These are phyloP conservation scores for Leptura quadrifasciata DNA, from an alignment of 2,888 invertebrate species.

Conservation along the genomic window DNA sequence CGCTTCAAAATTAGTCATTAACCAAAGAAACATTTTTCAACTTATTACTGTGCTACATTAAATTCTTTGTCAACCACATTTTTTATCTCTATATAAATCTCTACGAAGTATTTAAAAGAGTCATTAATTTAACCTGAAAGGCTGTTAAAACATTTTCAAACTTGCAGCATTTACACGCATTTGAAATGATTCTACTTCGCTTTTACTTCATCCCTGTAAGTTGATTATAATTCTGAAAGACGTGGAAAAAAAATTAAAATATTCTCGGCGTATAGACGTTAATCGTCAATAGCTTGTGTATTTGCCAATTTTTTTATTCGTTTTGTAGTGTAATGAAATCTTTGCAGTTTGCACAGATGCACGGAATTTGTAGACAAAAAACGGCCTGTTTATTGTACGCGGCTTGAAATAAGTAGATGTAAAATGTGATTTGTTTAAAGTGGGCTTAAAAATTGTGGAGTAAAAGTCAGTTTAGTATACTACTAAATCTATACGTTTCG, in stretches of 20 bases:
- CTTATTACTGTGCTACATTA: too few relatives aligned
- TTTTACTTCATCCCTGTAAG: slow-evolving; percentile 24
- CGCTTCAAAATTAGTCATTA: too few relatives aligned
- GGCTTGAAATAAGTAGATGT: slow-evolving; percentile 13
- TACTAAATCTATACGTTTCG: not conserved
- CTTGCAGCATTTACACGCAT: too few relatives aligned
- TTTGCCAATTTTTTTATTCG: slow-evolving; percentile 51
- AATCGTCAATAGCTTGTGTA: slow-evolving; percentile 56
- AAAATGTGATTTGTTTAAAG: slow-evolving; percentile 8
- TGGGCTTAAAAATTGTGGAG: not conserved
- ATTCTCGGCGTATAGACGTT: slow-evolving; percentile 51
- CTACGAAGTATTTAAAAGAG: too few relatives aligned
- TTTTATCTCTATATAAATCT: too few relatives aligned
- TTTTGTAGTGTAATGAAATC: slow-evolving; percentile 54
- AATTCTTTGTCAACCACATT: too few relatives aligned
- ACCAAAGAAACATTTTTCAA: too few relatives aligned
- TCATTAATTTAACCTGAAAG: too few relatives aligned
- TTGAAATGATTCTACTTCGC: not conserved
- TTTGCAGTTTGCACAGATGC: slow-evolving; percentile 52
- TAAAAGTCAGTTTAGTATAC: not conserved
- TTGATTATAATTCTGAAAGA: slow-evolving; percentile 1
- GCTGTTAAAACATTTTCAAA: too few relatives aligned
- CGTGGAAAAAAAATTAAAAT: slow-evolving; percentile 37
- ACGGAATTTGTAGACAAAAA: slow-evolving; percentile 49
- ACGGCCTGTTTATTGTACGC: slow-evolving; percentile 19